These are phyloP conservation scores for Hylyphantes graminicola DNA, from an alignment of 1,140 invertebrate genomes.

Conservation along the genomic window DNA sequence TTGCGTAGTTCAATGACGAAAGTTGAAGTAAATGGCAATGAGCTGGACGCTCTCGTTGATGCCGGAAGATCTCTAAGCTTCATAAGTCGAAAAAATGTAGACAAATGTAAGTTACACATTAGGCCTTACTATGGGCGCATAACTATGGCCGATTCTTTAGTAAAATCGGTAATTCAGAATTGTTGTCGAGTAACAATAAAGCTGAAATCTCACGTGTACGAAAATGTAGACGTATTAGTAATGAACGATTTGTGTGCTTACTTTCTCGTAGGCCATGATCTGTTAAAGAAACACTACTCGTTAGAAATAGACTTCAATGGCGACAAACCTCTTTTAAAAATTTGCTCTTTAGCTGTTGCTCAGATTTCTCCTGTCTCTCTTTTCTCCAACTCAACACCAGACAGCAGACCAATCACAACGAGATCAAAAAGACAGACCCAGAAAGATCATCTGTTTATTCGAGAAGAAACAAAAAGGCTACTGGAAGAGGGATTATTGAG, in stretches of 20 bases:
- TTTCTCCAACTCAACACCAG: neutral
- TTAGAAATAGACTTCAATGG: constrained; percentile 14
- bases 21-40: neutral
- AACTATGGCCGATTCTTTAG: neutral
- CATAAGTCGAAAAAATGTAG: neutral
- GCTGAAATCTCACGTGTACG: neutral
- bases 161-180: neutral
- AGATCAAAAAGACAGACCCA: constrained; percentile 13
- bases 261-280: constrained; percentile 13
- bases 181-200: neutral
- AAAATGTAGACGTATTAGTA: neutral
- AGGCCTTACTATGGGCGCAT: neutral
- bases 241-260: neutral
- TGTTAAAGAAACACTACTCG: constrained; percentile 1
- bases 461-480: constrained; percentile 1
- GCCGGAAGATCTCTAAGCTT: neutral
- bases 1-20: constrained; percentile 2
- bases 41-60: constrained; percentile 11
- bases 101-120: neutral
- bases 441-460: constrained; percentile 1
- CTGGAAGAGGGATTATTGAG: constrained; percentile 44
- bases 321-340: neutral
- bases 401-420: constrained; percentile 6
- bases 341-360: neutral
- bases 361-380: constrained; percentile 6